phyloP scores from a whole-genome alignment of 2,797 vertebrate species.

The Geotrypetes seraphini region DNA sequence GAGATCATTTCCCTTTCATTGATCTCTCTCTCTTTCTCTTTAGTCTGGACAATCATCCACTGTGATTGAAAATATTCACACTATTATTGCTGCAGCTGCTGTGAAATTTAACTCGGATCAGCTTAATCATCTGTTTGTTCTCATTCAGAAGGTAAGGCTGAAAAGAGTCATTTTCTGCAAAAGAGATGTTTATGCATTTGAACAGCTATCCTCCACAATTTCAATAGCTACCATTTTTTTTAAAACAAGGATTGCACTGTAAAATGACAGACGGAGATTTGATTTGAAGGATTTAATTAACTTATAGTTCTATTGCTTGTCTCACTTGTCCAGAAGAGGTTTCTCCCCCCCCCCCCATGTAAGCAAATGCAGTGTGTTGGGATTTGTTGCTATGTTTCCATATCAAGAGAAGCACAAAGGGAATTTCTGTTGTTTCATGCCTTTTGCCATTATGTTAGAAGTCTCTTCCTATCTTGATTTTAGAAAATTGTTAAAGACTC shows the following conservation, averaged over 20 bases:
- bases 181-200: not conserved
- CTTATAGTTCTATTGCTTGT: no score
- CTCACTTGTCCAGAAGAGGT: no score
- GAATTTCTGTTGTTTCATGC: no score
- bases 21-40: slow-evolving; percentile 1
- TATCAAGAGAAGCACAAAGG: no score
- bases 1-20: not conserved
- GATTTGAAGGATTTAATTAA: no score
- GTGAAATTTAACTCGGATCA: slow-evolving; percentile 95
- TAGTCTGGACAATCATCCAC: slow-evolving; percentile 95
- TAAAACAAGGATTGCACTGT: not conserved
- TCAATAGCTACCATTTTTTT: not conserved
- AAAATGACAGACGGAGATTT: not conserved
- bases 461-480: no score
- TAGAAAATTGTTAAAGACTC: no score
- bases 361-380: no score
- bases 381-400: no score
- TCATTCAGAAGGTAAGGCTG: slow-evolving; percentile 86
- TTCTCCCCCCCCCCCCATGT: no score
- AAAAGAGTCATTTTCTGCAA: not conserved
- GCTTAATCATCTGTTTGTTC: slow-evolving; percentile 90
- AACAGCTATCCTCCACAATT: not conserved
- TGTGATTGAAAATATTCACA: slow-evolving; percentile 97
- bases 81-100: slow-evolving; percentile 93
- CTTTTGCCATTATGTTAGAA: no score